A percentile compares a stretch with the other conserved stretches of the same genome.
Evolutionary conservation across 2,888 invertebrate species (phyloP).

Genomic region (Piscicola geometra): DNA sequence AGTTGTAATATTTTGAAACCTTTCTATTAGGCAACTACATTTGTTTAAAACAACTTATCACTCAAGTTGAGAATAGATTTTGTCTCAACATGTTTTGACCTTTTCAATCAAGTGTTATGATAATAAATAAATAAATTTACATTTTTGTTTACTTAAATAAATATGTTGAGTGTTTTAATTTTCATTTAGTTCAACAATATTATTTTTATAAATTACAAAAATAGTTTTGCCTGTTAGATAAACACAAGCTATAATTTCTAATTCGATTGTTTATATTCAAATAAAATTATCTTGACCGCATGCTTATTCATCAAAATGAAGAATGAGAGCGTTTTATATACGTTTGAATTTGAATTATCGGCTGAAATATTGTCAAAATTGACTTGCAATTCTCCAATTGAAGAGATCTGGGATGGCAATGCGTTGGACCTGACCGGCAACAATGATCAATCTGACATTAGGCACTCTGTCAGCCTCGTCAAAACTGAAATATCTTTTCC

Average conservation of each 20-base stretch:
- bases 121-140: too few species aligned
- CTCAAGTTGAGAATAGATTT: too few species aligned
- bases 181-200: too few species aligned
- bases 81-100: too few species aligned
- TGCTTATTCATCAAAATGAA: not conserved
- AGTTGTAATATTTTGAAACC: too few species aligned
- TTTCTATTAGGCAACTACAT: too few species aligned
- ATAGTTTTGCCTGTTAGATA: not conserved
- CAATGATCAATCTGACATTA: not conserved
- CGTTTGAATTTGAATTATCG: slow-evolving; percentile 8
- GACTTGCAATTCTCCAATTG: not conserved
- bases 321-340: slow-evolving; percentile 5
- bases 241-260: slow-evolving; percentile 4
- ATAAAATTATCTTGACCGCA: not conserved
- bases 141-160: too few species aligned
- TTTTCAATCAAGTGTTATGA: too few species aligned
- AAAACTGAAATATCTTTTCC: not conserved
- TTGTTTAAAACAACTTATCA: too few species aligned
- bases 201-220: too few species aligned
- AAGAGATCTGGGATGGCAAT: slow-evolving; percentile 4
- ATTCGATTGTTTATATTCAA: slow-evolving; percentile 1
- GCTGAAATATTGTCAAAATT: slow-evolving; percentile 4
- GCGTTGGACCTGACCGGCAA: slow-evolving; percentile 14
- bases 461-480: slow-evolving; percentile 6
- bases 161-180: too few species aligned